A percentile compares a stretch with the other conserved stretches of the same genome.
Evolutionary conservation across 2,113 vertebrate genomes (phyloP).

Genomic region (Leiothrix lutea): DNA sequence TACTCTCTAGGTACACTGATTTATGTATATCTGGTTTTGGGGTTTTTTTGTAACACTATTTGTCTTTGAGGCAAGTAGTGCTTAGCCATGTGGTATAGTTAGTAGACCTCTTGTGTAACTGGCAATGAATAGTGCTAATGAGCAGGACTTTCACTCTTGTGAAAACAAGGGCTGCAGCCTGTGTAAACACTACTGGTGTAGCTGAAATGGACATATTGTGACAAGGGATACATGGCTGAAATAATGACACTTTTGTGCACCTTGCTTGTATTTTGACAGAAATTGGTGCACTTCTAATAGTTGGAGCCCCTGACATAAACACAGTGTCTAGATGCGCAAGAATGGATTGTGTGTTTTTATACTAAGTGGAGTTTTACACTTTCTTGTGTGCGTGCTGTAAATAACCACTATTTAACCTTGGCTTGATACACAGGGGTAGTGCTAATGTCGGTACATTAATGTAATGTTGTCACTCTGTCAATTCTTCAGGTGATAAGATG

Average conservation of each 20-base stretch:
- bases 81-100: neutral
- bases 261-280: neutral
- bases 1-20: neutral
- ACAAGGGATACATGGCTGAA: neutral
- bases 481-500: conserved; percentile 52
- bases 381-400: neutral
- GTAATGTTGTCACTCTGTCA: neutral
- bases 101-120: conserved; percentile 35
- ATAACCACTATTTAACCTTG: neutral
- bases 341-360: neutral
- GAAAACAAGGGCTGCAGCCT: conserved; percentile 42
- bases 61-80: conserved; percentile 18
- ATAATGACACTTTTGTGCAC: neutral
- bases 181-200: conserved; percentile 18
- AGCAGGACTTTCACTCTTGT: conserved; percentile 11
- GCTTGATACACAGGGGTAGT: neutral
- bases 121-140: conserved; percentile 20
- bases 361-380: neutral
- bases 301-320: neutral
- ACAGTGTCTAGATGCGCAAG: neutral
- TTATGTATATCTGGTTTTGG: neutral
- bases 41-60: neutral
- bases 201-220: conserved; percentile 19
- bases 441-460: neutral
- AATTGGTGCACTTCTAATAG: neutral